Base-by-base conservation (phyloP, 1,140 invertebrate genomes). In the Scylla paramamosain region DNA sequence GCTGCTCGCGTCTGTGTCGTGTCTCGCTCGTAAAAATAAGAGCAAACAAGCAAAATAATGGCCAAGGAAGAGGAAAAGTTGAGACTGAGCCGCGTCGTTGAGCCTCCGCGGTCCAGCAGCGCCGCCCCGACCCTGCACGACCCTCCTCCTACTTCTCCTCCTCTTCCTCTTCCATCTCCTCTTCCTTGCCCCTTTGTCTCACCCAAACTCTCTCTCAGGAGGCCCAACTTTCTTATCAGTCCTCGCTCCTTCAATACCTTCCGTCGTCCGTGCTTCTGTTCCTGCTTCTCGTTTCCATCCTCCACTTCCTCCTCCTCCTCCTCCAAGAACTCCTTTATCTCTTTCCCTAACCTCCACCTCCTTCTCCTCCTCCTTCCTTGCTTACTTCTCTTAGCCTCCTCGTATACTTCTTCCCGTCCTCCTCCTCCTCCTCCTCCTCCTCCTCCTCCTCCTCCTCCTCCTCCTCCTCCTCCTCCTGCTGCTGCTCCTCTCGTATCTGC, bases 161-260 rank as follows among this genome's bases (percentile, higher is more conserved):
- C 67, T 77, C 67, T 20, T n/a, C 67, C 67, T 77, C 67, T n/a
- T 77, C 67, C 67, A 20, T 20, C 67, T 77, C 67, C 67, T 77
- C 20, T n/a, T n/a, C 52, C 52, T 59, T 59, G n/a, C 83, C n/a
- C 83, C 86, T 28, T 28, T 88, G 86, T 46, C 86, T 88, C 45
- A 32, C 29, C 31, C 31, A 8, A 28, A 31, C 28, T 32, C 86
- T 77, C 67, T 77, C 67, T 77, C 67, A 20, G 10, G 52, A 59
- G 52, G 52, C 52, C 52, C 52, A 59, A 59, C 52, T 59, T 59
- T 59, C 52, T 59, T 59, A 59, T 59, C 52, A 59, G 52, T 59
- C 16, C 52, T 59, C 52, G 52, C 16, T 59, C 52, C 52, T 59
- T 59, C 52, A 59, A 59, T 59, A 59, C 52, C 10, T 59, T 59